Conservation (phyloP, 1,140 invertebrate genomes). For the Solenopsis invicta region DNA sequence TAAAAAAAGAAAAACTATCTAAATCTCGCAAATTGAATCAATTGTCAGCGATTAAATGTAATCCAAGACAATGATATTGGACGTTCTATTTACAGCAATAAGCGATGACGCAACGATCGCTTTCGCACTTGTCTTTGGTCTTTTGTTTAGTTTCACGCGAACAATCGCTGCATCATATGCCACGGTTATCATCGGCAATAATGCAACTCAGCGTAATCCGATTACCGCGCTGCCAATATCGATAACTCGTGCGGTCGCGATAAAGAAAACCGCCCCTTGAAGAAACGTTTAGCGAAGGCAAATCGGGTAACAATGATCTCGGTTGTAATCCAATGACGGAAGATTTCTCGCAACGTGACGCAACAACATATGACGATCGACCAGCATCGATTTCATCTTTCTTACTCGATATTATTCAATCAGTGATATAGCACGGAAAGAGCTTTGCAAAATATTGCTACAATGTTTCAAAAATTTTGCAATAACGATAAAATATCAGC, state of each 20-base stretch:
- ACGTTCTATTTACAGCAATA: slow-evolving; percentile 24
- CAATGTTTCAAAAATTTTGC: too few species aligned
- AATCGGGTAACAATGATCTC: slow-evolving; percentile 38
- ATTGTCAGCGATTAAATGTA: not conserved
- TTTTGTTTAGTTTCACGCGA: slow-evolving; percentile 54
- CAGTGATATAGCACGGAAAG: not conserved
- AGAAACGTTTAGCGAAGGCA: slow-evolving; percentile 32
- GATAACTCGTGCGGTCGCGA: slow-evolving; percentile 29
- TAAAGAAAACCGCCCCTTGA: slow-evolving; percentile 38
- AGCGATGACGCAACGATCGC: slow-evolving; percentile 36
- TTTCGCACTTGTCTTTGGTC: slow-evolving; percentile 27
- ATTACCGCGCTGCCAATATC: slow-evolving; percentile 47
- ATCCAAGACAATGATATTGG: not conserved
- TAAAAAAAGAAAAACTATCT: not conserved
- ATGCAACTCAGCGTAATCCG: slow-evolving; percentile 58
- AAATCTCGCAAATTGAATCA: not conserved
- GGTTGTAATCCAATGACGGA: slow-evolving; percentile 35
- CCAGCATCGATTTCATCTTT: slow-evolving; percentile 9
- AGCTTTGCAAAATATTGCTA: too few species aligned
- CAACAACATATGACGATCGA: not conserved
- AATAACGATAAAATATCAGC: too few species aligned
- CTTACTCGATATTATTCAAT: slow-evolving; percentile 2
- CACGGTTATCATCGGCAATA: slow-evolving; percentile 51
- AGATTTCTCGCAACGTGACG: slow-evolving; percentile 19
- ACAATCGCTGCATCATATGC: slow-evolving; percentile 54